Percentiles rank a stretch among this genome's conserved stretches.
phyloP scores from a whole-genome alignment of 2,113 vertebrate species.

The Enhydra lutris region DNA sequence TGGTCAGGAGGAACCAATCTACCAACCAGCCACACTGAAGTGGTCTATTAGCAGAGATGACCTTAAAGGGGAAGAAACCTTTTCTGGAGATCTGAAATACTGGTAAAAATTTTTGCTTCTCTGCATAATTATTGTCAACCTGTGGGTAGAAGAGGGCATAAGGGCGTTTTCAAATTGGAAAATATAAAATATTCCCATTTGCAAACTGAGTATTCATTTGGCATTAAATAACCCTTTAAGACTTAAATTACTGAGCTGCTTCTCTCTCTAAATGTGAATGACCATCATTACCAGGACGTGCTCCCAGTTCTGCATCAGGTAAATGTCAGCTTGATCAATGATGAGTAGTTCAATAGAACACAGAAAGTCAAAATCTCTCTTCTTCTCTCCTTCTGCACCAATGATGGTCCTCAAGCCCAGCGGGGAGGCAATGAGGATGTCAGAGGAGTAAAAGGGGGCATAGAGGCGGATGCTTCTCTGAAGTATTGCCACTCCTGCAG shows the following conservation, averaged over 20 bases:
- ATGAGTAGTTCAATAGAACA: conserved; percentile 96
- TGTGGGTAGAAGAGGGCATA: neutral
- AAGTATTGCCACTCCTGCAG: conserved; percentile 90
- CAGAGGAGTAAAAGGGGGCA: conserved; percentile 96
- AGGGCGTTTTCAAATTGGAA: neutral
- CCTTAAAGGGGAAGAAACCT: neutral
- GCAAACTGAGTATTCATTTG: neutral
- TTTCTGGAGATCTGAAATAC: neutral
- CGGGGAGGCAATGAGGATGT: conserved; percentile 96
- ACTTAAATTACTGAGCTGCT: neutral
- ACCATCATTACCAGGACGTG: conserved; percentile 90
- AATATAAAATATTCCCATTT: neutral
- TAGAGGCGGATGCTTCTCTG: conserved; percentile 93
- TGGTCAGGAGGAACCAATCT: neutral
- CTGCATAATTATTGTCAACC: neutral
- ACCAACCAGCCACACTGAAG: neutral
- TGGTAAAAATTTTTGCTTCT: neutral
- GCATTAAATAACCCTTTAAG: neutral
- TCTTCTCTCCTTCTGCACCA: conserved; percentile 91
- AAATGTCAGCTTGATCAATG: conserved; percentile 95
- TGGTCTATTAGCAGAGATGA: neutral
- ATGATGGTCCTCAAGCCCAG: conserved; percentile 94
- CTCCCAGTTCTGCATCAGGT: conserved; percentile 99
- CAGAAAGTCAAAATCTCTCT: conserved; percentile 95
- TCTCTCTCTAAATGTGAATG: neutral